Percentiles rank a stretch among this genome's conserved stretches.
These are phyloP conservation scores for Ariopsis seemanni DNA, from an alignment of 2,113 vertebrate species.

Conservation along the genomic window DNA sequence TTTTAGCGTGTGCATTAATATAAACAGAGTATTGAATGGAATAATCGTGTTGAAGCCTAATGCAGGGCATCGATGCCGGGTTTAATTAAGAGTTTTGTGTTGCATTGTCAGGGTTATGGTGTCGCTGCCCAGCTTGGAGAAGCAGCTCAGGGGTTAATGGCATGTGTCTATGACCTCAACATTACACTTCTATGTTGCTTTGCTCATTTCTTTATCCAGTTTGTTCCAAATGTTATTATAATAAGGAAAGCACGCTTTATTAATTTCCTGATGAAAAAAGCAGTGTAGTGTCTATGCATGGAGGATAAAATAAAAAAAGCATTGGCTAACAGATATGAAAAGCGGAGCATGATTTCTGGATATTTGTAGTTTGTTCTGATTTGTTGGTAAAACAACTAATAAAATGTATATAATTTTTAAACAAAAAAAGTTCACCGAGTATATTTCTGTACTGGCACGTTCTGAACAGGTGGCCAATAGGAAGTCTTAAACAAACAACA, in stretches of 20 bases:
- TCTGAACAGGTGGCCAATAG: constrained; percentile 23
- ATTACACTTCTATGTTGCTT: neutral
- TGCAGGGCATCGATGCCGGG: neutral
- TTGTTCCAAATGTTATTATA: neutral
- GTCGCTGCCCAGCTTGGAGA: neutral
- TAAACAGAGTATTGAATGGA: neutral
- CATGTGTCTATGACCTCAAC: too few species aligned
- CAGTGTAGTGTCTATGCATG: too few species aligned
- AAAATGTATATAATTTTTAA: neutral
- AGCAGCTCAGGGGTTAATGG: neutral
- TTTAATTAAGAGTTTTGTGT: neutral
- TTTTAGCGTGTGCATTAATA: neutral
- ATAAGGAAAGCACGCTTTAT: neutral
- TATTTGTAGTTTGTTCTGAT: neutral
- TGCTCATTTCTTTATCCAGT: neutral
- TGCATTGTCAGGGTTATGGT: neutral
- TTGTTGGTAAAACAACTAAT: neutral
- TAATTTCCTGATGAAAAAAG: neutral
- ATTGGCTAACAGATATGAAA: neutral
- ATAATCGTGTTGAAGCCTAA: neutral
- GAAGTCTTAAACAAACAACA: neutral
- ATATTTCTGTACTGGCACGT: neutral
- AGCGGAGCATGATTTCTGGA: too few species aligned
- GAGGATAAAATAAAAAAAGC: neutral
- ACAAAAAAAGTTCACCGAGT: neutral